Percentiles rank a stretch among this genome's conserved stretches.
Evolutionary conservation across 2,888 invertebrate species (phyloP).

Genomic region (Drosophila niveifrons): DNA sequence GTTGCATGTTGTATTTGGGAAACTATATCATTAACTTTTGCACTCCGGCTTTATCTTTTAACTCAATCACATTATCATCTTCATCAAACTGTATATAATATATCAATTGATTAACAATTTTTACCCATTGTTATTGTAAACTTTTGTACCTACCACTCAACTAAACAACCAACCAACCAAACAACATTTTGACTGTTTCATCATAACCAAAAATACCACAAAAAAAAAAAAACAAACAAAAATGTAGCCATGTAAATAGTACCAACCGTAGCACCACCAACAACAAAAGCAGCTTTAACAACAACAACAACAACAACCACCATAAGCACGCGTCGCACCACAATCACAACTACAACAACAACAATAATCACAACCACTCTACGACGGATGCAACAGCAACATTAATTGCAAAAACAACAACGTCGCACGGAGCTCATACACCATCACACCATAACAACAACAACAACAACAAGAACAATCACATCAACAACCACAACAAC

Average conservation of each 20-base stretch:
- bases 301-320: conserved; percentile 58
- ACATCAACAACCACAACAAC: conserved; percentile 35
- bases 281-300: conserved; percentile 59
- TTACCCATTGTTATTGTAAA: conserved; percentile 79
- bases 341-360: conserved; percentile 50
- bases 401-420: conserved; percentile 46
- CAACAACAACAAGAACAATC: conserved; percentile 44
- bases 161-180: conserved; percentile 46
- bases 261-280: conserved; percentile 76
- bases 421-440: conserved; percentile 65
- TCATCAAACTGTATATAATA: conserved; percentile 73
- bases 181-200: conserved; percentile 72
- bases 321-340: conserved; percentile 63
- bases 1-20: conserved; percentile 8
- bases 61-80: conserved; percentile 45
- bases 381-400: conserved; percentile 54
- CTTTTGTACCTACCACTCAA: conserved; percentile 67
- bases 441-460: conserved; percentile 45
- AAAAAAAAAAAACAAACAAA: conserved; percentile 29
- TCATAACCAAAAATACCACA: conserved; percentile 52
- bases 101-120: conserved; percentile 74
- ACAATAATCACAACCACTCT: conserved; percentile 56
- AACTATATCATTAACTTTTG: conserved; percentile 10
- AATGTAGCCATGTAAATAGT: conserved; percentile 83
- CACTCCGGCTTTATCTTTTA: conserved; percentile 10